Evolutionary conservation across 2,113 vertebrate species (phyloP).

Genomic region (Aplodontia rufa): DNA sequence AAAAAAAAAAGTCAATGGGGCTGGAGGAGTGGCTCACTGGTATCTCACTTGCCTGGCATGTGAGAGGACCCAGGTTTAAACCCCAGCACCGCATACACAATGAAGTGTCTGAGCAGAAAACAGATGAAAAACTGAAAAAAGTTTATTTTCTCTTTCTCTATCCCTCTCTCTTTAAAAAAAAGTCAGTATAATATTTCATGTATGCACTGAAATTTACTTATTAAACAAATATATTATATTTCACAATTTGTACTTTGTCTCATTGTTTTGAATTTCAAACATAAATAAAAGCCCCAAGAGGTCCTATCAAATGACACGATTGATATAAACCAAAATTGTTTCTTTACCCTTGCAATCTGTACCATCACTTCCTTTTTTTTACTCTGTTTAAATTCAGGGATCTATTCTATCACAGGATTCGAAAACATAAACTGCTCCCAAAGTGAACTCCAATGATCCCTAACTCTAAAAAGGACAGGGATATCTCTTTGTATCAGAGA

Average conservation of each 20-base stretch:
- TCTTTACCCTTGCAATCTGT: not conserved
- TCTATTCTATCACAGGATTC: not conserved
- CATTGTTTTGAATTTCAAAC: conserved; percentile 25
- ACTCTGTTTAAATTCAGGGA: not conserved
- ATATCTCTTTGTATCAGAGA: not conserved
- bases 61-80: too few species aligned
- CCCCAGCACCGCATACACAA: too few species aligned
- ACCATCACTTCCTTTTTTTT: not conserved
- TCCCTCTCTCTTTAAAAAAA: too few species aligned
- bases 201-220: not conserved
- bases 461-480: not conserved
- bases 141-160: too few species aligned
- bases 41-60: too few species aligned
- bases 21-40: too few species aligned
- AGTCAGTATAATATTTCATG: conserved; percentile 26
- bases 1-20: too few species aligned
- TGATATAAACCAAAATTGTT: not conserved
- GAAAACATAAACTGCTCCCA: not conserved
- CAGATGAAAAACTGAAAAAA: too few species aligned
- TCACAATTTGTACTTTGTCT: not conserved
- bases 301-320: not conserved
- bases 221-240: not conserved
- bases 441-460: not conserved
- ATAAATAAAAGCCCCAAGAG: conserved; percentile 12
- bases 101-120: too few species aligned